Evolutionary conservation across 2,797 vertebrate species (phyloP), one percentile per base, ranked within the genome.

Genomic region (Dryobates pubescens): DNA sequence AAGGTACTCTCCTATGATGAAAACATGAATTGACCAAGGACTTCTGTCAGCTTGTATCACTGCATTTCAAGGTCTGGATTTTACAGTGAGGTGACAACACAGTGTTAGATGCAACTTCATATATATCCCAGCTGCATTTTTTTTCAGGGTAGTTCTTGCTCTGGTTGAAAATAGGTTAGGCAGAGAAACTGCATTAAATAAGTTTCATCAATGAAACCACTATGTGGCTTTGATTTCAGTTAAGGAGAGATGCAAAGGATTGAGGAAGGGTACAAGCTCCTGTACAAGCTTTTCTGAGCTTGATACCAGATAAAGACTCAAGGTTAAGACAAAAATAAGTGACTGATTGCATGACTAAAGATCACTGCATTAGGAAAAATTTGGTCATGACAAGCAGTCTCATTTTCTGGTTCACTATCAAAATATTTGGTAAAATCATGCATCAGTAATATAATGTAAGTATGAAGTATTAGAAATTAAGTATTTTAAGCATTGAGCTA

Each of bases 271-370:
- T 1, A 38, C 38, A 38, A 38, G 12, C 65, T 72, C 80, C 80
- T 49, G 36, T 6, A 47, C 57, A 57, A n/a, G 26, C 10, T 79
- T 76, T 90, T 85, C 85, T 91, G 73, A 86, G 73, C 38, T 17
- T 41, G 57, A 51, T 10, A 16, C 5, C 13, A 57, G 62, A 26
- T 11, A 16, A 22, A 38, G 47, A 75, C 71, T n/a, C 30, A 36
- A 88, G 57, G 30, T 75, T 80, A 88, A 78, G 59, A 34, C 76
- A 90, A 69, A 69, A 71, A 8, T 4, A 51, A 74, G 32, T 53
- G 70, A 78, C n/a, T 12, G 43, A 29, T 16, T 34, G 10, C 57
- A 56, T 8, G 9, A 29, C 34, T 65, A 75, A 54, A 4, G 13
- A 65, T 43, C 7, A 17, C 32, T 58, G 58, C 30, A 23, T 32